Evolutionary conservation across 2,113 vertebrate genomes (phyloP).

Genomic region (Pampusana beccarii): DNA sequence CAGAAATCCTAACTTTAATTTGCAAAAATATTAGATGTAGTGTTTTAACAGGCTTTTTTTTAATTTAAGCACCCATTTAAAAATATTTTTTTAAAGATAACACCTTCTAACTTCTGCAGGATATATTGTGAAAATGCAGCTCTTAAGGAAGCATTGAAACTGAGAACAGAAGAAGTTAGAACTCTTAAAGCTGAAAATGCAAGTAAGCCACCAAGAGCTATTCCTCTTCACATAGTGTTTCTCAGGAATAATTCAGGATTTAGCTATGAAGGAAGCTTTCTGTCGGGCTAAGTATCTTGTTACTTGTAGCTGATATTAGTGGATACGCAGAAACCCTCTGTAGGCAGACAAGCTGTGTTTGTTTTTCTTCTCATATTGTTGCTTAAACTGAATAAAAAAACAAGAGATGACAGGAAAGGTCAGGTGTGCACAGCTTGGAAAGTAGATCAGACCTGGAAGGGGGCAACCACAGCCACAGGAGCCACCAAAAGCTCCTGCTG

Average conservation of each 20-base stretch:
- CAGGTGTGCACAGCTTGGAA: neutral
- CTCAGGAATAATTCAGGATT: neutral
- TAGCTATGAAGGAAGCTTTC: neutral
- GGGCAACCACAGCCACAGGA: neutral
- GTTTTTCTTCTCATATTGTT: neutral
- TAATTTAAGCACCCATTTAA: neutral
- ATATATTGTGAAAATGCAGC: conserved; percentile 83
- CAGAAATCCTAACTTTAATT: neutral
- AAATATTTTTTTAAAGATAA: neutral
- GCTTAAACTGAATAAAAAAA: neutral
- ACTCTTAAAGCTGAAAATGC: conserved; percentile 82
- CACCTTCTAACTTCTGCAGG: conserved; percentile 66
- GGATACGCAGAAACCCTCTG: neutral
- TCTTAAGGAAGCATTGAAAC: conserved; percentile 80
- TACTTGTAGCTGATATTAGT: neutral
- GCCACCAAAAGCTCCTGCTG: neutral
- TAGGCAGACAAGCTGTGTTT: neutral
- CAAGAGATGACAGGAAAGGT: neutral
- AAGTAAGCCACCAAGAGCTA: conserved; percentile 72
- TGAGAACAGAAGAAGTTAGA: conserved; percentile 81
- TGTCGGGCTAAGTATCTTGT: neutral
- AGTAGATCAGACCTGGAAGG: neutral
- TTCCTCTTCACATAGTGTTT: neutral
- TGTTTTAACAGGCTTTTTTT: neutral
- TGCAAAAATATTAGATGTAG: neutral